Base-by-base conservation (phyloP, 92 coral and sea anemone species). In the Chrysogorgia sp. region DNA sequence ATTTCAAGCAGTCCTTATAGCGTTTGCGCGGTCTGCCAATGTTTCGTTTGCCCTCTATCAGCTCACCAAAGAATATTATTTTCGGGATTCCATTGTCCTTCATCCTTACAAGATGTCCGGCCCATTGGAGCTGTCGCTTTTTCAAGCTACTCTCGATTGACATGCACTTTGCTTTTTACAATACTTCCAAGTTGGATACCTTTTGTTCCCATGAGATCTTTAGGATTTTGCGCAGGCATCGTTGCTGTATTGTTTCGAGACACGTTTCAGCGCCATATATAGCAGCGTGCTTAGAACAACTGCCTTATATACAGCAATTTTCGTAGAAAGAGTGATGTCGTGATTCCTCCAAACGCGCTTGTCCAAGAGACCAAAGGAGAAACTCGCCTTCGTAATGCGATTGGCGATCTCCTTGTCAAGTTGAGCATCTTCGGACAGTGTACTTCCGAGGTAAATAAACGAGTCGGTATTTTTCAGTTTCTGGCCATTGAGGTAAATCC, bases 341-440 rank as follows among this genome's bases (percentile, higher is more conserved):
- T 40, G 32, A 21, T 55, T 66, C 0, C 17, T 52, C 75, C 80
- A 81, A 9, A 81, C 85, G 20, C 63, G 12, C 19, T 26, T 25
- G 7, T 61, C 22, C 1, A 81, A 74, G 24, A 63, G 15, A n/a
- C 79, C 41, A 26, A 72, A 72, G n/a, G 79, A 29, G 34, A 6
- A 10, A 20, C 79, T 72, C 10, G 79, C 43, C 53, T 75, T 83
- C 14, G 83, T 63, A 4, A 84, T 19, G 7, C 83, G 70, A 69
- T 30, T 37, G 63, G 67, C 63, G 1, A 41, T 30, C n/a, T 67
- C 71, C 37, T 57, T 67, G 52, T 52, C 72, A 0, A 43, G 21
- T 3, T 32, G 66, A 23, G 63, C 83, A 29, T 66, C 65, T 15
- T 45, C 24, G 9, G 79, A 67, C 56, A 77, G 60, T 57, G 53